phyloP scores from a whole-genome alignment of 2,797 vertebrate species.

The Anguilla obscura region DNA sequence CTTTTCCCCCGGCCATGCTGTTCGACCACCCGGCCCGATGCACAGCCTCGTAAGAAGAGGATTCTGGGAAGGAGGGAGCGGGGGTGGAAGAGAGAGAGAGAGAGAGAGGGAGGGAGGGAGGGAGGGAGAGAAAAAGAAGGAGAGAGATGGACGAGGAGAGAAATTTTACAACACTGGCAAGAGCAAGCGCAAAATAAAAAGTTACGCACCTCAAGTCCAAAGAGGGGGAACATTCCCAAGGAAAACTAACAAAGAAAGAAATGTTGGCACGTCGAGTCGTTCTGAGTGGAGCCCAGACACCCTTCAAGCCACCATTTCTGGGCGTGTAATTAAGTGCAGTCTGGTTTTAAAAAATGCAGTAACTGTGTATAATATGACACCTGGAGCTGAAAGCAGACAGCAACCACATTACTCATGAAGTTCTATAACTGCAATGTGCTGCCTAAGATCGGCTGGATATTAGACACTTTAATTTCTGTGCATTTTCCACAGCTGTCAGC shows the following conservation, averaged over 20 bases:
- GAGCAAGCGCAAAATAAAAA: neutral
- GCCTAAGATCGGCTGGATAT: neutral
- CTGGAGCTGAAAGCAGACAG: neutral
- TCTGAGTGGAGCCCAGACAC: constrained; percentile 24
- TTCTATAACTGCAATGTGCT: neutral
- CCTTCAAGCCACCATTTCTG: constrained; percentile 1
- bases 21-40: constrained; percentile 88
- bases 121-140: neutral
- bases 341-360: neutral
- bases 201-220: neutral
- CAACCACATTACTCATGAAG: neutral
- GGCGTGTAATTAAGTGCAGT: neutral
- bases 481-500: neutral
- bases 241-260: constrained; percentile 10
- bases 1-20: constrained; percentile 85
- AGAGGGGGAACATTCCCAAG: neutral
- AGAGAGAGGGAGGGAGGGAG: neutral
- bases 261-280: neutral
- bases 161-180: neutral
- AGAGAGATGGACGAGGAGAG: neutral
- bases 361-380: neutral
- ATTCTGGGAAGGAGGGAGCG: constrained; percentile 64
- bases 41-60: constrained; percentile 82
- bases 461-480: neutral
- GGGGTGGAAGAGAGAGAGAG: no score